Conservation (phyloP, 1,140 invertebrate genomes). For the Scaptodrosophila lebanonensis region DNA sequence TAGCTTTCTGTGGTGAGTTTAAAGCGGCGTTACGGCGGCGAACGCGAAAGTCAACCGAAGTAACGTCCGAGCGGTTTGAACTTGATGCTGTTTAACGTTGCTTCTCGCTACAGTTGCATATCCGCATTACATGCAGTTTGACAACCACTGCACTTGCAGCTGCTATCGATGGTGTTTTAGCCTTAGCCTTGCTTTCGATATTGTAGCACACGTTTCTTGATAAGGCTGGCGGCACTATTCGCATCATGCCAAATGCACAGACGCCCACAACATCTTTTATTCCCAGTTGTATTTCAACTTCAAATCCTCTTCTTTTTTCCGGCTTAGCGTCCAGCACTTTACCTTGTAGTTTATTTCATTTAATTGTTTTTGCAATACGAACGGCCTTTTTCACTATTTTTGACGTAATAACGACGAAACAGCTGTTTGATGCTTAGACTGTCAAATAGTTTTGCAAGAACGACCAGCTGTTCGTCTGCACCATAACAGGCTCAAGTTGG, state of each 20-base stretch:
- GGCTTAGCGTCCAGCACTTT: not conserved
- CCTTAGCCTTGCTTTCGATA: slow-evolving; percentile 5
- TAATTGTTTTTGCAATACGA: slow-evolving; percentile 21
- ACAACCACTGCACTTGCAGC: slow-evolving; percentile 3
- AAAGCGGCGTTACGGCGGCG: slow-evolving; percentile 3
- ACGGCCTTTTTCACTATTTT: slow-evolving; percentile 31
- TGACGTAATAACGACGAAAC: slow-evolving; percentile 57
- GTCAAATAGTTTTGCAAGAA: too few species aligned
- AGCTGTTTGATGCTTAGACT: too few species aligned
- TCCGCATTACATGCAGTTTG: slow-evolving; percentile 27
- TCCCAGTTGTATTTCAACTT: not conserved
- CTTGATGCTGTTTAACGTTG: slow-evolving; percentile 35
- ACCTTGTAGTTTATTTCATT: slow-evolving; percentile 38
- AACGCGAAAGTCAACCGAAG: slow-evolving; percentile 12
- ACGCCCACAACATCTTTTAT: slow-evolving; percentile 15
- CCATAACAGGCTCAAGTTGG: too few species aligned
- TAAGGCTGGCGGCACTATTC: too few species aligned
- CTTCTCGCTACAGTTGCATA: slow-evolving; percentile 11
- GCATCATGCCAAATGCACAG: slow-evolving; percentile 10
- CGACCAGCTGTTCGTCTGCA: slow-evolving; percentile 34
- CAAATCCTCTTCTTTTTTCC: not conserved
- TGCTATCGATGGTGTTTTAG: too few species aligned
- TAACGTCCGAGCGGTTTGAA: slow-evolving; percentile 25
- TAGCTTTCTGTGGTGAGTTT: slow-evolving; percentile 36
- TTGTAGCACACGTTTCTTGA: too few species aligned